Evolutionary conservation across 2,797 vertebrate genomes (phyloP).

Genomic region (Pseudochirops cupreus): DNA sequence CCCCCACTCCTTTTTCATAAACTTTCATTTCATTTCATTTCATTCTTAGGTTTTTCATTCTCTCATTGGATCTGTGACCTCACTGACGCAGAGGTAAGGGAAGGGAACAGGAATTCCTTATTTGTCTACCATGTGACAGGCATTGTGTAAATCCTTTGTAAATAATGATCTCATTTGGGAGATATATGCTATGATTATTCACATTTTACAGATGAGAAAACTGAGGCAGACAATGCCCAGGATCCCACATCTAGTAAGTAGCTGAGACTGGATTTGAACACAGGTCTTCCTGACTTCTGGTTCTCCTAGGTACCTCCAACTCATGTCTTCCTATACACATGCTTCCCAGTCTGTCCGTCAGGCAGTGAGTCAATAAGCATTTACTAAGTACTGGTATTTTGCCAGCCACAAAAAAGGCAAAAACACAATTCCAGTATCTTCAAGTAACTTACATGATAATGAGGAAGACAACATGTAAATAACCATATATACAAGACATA

Average conservation of each 20-base stretch:
- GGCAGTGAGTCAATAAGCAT: neutral
- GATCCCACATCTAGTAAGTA: neutral
- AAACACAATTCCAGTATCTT: neutral
- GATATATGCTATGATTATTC: neutral
- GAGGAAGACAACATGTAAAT: neutral
- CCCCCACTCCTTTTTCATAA: too few species aligned
- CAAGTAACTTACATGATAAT: neutral
- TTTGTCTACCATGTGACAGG: neutral
- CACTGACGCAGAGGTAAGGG: neutral
- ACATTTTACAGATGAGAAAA: neutral
- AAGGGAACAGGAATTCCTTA: neutral
- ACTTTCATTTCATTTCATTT: neutral
- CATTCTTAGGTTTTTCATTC: neutral
- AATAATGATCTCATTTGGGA: neutral
- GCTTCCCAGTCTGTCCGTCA: neutral
- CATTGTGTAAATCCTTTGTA: too few species aligned
- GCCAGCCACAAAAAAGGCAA: neutral
- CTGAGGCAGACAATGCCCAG: neutral
- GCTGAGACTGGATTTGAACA: neutral
- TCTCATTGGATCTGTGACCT: neutral
- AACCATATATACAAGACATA: neutral
- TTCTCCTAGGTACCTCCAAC: neutral
- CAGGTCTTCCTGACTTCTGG: neutral
- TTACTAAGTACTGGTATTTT: neutral
- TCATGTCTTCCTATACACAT: neutral